Conservation (phyloP, 2,888 invertebrate species). For the Lissocephala sabroskyi region DNA sequence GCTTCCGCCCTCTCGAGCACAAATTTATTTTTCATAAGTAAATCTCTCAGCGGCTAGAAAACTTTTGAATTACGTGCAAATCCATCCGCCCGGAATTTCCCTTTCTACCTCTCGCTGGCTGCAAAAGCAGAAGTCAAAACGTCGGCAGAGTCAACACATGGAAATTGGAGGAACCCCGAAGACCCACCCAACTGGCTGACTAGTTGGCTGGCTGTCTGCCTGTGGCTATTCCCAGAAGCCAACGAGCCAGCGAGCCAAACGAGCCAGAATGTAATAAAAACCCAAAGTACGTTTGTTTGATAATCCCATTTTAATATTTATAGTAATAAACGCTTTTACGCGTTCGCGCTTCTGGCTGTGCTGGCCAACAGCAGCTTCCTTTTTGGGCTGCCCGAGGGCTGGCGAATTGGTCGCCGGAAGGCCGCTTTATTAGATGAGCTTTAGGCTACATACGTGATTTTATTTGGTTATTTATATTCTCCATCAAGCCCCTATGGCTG, state of each 20-base stretch:
- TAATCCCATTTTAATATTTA: conserved; percentile 62
- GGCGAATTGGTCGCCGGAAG: conserved; percentile 31
- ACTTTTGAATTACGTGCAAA: conserved; percentile 44
- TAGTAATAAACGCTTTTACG: conserved; percentile 59
- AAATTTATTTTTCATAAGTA: conserved; percentile 58
- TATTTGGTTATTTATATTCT: conserved; percentile 32
- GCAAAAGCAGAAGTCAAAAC: conserved; percentile 40
- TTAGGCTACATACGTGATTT: conserved; percentile 2
- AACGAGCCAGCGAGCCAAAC: conserved; percentile 16
- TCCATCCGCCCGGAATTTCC: conserved; percentile 20
- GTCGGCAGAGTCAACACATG: conserved; percentile 49
- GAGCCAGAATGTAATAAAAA: conserved; percentile 46
- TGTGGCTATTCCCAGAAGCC: no score
- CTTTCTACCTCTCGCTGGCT: no score
- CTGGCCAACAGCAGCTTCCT: background rate
- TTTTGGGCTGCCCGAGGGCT: background rate
- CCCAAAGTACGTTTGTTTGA: conserved; percentile 54
- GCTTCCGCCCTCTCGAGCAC: no score
- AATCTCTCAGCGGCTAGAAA: conserved; percentile 30
- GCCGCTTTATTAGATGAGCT: conserved; percentile 16
- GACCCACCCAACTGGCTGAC: no score
- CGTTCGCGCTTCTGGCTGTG: conserved; percentile 31
- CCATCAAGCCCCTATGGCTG: conserved; percentile 19
- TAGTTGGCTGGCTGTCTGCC: no score
- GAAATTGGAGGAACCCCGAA: conserved; percentile 29